phyloP scores from a whole-genome alignment of 2,113 vertebrate genomes.

The Anolis carolinensis region DNA sequence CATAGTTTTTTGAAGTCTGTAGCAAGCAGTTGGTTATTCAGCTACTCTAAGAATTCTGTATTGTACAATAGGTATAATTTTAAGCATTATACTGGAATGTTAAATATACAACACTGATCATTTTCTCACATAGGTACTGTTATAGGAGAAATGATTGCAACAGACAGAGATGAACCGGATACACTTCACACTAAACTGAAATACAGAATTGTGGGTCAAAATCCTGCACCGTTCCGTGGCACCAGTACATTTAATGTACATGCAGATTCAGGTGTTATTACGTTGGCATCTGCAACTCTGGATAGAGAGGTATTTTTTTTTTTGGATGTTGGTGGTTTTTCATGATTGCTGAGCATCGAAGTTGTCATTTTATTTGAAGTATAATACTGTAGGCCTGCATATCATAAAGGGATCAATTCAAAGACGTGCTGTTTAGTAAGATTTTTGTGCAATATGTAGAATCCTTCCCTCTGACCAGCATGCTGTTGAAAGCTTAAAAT shows the following conservation, averaged over 20 bases:
- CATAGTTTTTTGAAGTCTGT: background rate
- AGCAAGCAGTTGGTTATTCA: background rate
- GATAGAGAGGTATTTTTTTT: conserved; percentile 87
- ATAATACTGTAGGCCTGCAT: no score
- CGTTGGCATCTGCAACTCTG: conserved; percentile 66
- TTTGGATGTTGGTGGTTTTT: background rate
- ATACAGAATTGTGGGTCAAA: conserved; percentile 76
- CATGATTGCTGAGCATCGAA: background rate
- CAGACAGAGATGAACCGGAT: conserved; percentile 78
- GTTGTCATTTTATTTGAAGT: no score
- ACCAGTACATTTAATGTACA: conserved; percentile 76
- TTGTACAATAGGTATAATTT: background rate
- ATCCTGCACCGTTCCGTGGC: conserved; percentile 2
- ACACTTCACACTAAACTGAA: conserved; percentile 78
- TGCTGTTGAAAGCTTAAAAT: no score
- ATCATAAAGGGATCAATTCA: no score
- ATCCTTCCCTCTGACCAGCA: no score
- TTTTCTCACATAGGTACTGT: conserved; percentile 72
- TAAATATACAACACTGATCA: conserved; percentile 30
- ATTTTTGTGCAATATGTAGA: no score
- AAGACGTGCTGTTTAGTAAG: no score
- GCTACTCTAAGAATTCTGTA: background rate
- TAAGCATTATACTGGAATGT: background rate
- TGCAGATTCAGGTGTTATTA: conserved; percentile 75
- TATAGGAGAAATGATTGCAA: conserved; percentile 79